These are phyloP conservation scores for Lethocerus indicus DNA, from an alignment of 1,140 invertebrate genomes.

Conservation along the genomic window DNA sequence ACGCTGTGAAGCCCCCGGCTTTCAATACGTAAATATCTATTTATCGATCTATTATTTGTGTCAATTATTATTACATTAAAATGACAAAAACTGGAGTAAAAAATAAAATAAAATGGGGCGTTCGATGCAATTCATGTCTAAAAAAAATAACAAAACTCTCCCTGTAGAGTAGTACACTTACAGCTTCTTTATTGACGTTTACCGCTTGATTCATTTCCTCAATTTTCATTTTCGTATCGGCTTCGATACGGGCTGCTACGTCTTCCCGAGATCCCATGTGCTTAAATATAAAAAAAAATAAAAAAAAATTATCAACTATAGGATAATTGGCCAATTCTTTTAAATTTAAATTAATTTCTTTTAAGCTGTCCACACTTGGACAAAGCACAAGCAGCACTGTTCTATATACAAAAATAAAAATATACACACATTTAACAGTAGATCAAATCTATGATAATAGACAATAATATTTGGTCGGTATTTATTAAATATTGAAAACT, in stretches of 20 bases:
- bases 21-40: neutral
- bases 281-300: slow-evolving; percentile 27
- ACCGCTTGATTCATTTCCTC: slow-evolving; percentile 75
- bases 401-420: neutral
- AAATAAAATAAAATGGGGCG: neutral
- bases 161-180: slow-evolving; percentile 25
- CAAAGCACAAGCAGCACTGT: neutral
- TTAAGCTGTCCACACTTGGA: neutral
- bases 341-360: neutral
- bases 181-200: slow-evolving; percentile 50
- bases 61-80: neutral
- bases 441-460: no score
- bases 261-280: slow-evolving; percentile 85
- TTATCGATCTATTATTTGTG: neutral
- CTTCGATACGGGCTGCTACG: slow-evolving; percentile 74
- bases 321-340: neutral
- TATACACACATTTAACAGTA: no score
- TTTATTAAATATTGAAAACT: slow-evolving; percentile 4
- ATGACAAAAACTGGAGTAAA: neutral
- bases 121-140: neutral
- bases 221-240: slow-evolving; percentile 67
- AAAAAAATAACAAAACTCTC: neutral
- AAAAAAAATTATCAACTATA: neutral
- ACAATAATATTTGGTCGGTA: no score
- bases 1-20: neutral